Evolutionary conservation across 2,113 vertebrate genomes (phyloP), one percentile per base, ranked within the genome.

Genomic region (Equus quagga): DNA sequence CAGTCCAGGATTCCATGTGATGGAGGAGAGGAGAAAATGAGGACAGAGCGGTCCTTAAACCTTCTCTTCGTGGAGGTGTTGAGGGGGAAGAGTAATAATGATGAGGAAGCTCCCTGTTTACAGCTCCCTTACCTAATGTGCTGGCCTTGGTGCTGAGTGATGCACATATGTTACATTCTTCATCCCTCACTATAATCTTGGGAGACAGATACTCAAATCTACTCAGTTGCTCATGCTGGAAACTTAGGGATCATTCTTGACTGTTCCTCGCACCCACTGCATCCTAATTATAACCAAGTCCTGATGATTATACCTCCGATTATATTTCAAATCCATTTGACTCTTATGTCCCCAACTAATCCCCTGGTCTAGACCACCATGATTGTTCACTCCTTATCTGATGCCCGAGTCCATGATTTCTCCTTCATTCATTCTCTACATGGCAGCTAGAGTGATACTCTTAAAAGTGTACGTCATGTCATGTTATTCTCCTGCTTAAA

Each of bases 21-120:
- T 70, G 36, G 73, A 94, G 44, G 67, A 67, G 46, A 78, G 69
- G n/a, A 73, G 88, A 86, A 75, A 83, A 82, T 60, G 56, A 92
- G 81, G 70, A 80, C 72, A 88, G 44, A 62, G 15, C 24, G 65
- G n/a, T 46, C 46, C 41, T 92, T 28, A 76, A 85, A 70, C 19
- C 56, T 94, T 31, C 44, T 73, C 33, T 49, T 0, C 9, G 54
- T 62, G 21, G 7, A 33, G 51, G 9, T 87, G 64, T 58, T 9
- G 6, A 44, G 21, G 11, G 51, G 36, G 33, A 94, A 60, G 80
- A 76, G 26, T 12, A 18, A 17, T 33, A 33, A 28, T 13, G 21
- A 9, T 26, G 62, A 92, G 51, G 64, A 58, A 88, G n/a, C 3
- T 11, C 28, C 62, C 17, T 54, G 7, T 69, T 36, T 86, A 51